Evolutionary conservation across 2,797 vertebrate species (phyloP).

Genomic region (Clarias laeviceps): DNA sequence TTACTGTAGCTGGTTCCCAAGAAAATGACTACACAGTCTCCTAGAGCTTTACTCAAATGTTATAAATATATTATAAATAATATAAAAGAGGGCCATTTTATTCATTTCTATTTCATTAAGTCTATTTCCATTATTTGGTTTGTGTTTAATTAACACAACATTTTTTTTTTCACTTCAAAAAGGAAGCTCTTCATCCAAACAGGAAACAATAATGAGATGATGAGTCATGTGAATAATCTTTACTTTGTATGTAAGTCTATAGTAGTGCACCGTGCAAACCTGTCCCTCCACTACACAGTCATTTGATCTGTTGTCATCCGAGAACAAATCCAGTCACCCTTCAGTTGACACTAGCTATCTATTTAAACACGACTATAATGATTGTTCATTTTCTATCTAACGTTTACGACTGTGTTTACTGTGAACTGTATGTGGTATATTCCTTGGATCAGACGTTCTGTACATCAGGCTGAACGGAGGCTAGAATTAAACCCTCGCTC

Average conservation of each 20-base stretch:
- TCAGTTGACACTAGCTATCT: not conserved
- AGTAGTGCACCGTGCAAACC: not conserved
- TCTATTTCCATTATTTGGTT: not conserved
- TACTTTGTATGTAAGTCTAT: not conserved
- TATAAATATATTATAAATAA: no score
- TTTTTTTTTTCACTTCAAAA: no score
- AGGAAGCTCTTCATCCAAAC: not conserved
- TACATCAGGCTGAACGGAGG: not conserved
- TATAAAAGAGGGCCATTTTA: not conserved
- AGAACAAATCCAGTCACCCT: not conserved
- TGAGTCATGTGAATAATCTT: not conserved
- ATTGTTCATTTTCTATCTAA: not conserved
- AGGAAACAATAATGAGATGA: not conserved
- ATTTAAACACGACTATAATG: not conserved
- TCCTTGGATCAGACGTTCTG: not conserved
- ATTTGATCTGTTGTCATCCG: not conserved
- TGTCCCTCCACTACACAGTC: not conserved
- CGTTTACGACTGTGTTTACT: not conserved
- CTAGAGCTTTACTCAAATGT: not conserved
- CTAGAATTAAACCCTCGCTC: conserved; percentile 34
- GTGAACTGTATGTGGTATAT: not conserved
- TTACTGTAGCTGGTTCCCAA: not conserved
- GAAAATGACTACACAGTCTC: not conserved
- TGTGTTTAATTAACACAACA: not conserved
- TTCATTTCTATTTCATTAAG: not conserved